Evolutionary conservation across 1,140 invertebrate genomes (phyloP), one percentile per base, ranked within the genome.

Genomic region (Ooceraea biroi): DNA sequence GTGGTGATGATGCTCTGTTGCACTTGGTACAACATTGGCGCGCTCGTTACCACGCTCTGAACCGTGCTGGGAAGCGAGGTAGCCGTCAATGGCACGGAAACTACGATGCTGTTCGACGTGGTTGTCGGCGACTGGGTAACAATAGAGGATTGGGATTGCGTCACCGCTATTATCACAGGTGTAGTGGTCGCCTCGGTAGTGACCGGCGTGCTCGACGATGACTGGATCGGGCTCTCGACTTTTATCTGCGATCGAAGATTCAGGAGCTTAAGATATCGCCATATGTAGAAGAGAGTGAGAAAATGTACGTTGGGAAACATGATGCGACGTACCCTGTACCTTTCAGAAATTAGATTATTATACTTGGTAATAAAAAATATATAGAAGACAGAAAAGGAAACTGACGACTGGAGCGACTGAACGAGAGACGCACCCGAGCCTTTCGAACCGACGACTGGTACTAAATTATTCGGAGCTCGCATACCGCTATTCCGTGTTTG

Each of bases 131-230:
- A 91, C 72, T 93, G 92, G 7, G 91, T 91, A 30, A 91, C 87
- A 30, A 90, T 36, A 7, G 90, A 89, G 7, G 91, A 88, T 58
- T 93, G 92, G 1, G 92, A 87, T 52, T 93, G 91, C 41, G 91
- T 91, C 74, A 93, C 89, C 52, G 93, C 85, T 90, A 93, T 94
- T 86, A 93, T 93, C 69, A 94, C 92, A 68, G 93, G 92, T 50
- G 91, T 93, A 5, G 92, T 91, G 17, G 92, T 92, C 7, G 90
- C 88, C 71, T 93, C 93, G 19, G 90, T 88, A 46, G 87, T 89
- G 36, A 91, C 82, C 50, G 91, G 87, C 30, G 82, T 90, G 46
- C 60, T 92, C 8, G 89, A 87, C 0, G 88, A 77, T 27, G 83
- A 90, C 66, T 92, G 91, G 27, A 91, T 84, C 1, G 91, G 89